Evolutionary conservation across 1,140 invertebrate genomes (phyloP).

Genomic region (Drosophila kohkoa): DNA sequence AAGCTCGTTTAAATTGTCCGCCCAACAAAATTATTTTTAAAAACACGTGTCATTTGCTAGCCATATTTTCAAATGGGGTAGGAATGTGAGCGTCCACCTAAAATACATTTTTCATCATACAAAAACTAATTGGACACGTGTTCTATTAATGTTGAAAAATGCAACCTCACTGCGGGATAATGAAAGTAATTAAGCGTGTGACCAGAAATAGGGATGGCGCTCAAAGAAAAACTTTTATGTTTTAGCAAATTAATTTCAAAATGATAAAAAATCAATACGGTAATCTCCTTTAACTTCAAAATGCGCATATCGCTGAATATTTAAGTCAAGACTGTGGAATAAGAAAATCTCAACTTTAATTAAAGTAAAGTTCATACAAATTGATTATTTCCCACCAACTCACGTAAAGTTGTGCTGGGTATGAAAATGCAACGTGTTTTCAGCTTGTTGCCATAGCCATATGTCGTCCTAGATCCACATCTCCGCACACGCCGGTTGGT

Average conservation of each 20-base stretch:
- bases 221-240: constrained; percentile 1
- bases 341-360: too few species aligned
- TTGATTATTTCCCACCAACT: not conserved
- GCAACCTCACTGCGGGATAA: not conserved
- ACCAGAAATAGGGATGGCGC: not conserved
- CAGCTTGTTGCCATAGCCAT: constrained; percentile 12
- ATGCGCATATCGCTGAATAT: too few species aligned
- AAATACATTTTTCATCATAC: constrained; percentile 2
- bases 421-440: constrained; percentile 14
- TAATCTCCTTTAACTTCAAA: not conserved
- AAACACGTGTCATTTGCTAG: not conserved
- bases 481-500: constrained; percentile 20
- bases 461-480: constrained; percentile 8
- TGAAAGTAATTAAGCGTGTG: constrained; percentile 9
- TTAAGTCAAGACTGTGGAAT: too few species aligned
- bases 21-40: not conserved
- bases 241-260: not conserved
- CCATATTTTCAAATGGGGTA: not conserved
- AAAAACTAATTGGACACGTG: constrained; percentile 20
- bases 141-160: constrained; percentile 8
- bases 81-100: not conserved
- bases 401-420: not conserved
- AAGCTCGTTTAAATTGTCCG: not conserved
- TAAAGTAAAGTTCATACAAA: not conserved
- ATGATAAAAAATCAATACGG: not conserved